Base-by-base conservation (phyloP, 2,888 invertebrate species). In the Fragum fragum region DNA sequence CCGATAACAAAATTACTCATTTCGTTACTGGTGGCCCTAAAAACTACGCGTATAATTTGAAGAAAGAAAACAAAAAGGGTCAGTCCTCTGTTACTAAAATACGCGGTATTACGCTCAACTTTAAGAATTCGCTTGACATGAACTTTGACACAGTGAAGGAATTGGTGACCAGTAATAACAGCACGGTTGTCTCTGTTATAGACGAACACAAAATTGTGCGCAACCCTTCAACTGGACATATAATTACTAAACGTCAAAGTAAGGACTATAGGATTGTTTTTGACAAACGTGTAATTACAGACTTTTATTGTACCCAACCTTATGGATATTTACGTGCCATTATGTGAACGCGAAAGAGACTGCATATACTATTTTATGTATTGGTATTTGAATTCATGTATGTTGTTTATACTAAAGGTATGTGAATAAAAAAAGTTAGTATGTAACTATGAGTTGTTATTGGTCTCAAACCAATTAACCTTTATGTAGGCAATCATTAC, bases 141-240 rank as follows among this genome's bases (percentile, higher is more conserved):
- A 76, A 76, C 75, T 80, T 71, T 42, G 66, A 72, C 0, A 14
- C 47, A 52, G 32, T 85, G 57, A 72, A 36, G 57, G 11, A 74
- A 71, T 42, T 92, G 87, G 74, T 76, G 29, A 84, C 26, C 85
- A 16, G 63, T 63, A 29, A 63, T 32, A 63, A 29, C 28, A 29
- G 29, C 18, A 18, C 14, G 28, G 14, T n/a, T 6, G n/a, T 63
- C 32, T 9, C 63, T 5, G 75, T 80, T 16, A 9, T 29, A 11
- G 55, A 80, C 29, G 59, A 66, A 16, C 16, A 72, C 57, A 80
- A 76, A 47, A 80, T 80, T 57, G 42, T 55, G 1, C 55, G 79
- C 32, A 55, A 75, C 32, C 29, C 28, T 9, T 32, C 21, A 16
- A 75, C 71, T 7, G 39, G 28, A 14, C 11, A 61, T 7, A 39